Percentiles rank a stretch among this genome's conserved stretches.
These are phyloP conservation scores for Sarcophaga subvicina DNA, from an alignment of 2,888 invertebrate species.

Conservation along the genomic window DNA sequence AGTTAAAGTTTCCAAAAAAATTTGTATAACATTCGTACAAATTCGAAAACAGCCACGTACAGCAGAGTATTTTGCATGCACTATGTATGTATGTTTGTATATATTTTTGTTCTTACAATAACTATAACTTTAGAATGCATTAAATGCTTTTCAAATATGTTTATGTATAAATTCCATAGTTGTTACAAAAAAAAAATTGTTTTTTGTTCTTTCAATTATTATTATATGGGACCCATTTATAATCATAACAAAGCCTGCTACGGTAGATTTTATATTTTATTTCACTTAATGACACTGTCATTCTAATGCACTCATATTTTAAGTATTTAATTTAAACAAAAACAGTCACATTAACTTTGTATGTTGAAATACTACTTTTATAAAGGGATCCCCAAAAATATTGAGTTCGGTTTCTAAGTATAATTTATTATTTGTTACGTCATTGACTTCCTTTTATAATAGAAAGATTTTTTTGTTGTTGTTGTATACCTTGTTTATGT, in stretches of 20 bases:
- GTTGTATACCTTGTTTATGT: conserved; percentile 33
- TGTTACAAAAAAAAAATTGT: conserved; percentile 18
- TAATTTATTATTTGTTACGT: not conserved
- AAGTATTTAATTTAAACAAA: conserved; percentile 3
- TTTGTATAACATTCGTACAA: not conserved
- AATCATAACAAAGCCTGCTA: conserved; percentile 5
- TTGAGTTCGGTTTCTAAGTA: too few relatives aligned
- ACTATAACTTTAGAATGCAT: conserved; percentile 48
- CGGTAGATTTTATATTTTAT: not conserved
- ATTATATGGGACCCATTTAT: conserved; percentile 36
- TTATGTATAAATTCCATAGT: conserved; percentile 64
- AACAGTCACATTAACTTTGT: too few relatives aligned
- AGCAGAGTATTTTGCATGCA: not conserved
- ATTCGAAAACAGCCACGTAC: not conserved
- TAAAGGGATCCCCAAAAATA: too few relatives aligned
- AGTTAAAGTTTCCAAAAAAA: conserved; percentile 7
- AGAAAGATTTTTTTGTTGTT: not conserved
- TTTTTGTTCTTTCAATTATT: conserved; percentile 14
- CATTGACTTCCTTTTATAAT: not conserved
- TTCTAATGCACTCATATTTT: conserved; percentile 7
- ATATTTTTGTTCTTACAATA: conserved; percentile 35
- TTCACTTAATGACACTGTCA: too few relatives aligned
- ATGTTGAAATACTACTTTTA: too few relatives aligned
- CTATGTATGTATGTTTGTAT: not conserved
- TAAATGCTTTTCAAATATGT: conserved; percentile 64